Conservation (phyloP, 2,113 vertebrate species). For the Trogon surrucura region DNA sequence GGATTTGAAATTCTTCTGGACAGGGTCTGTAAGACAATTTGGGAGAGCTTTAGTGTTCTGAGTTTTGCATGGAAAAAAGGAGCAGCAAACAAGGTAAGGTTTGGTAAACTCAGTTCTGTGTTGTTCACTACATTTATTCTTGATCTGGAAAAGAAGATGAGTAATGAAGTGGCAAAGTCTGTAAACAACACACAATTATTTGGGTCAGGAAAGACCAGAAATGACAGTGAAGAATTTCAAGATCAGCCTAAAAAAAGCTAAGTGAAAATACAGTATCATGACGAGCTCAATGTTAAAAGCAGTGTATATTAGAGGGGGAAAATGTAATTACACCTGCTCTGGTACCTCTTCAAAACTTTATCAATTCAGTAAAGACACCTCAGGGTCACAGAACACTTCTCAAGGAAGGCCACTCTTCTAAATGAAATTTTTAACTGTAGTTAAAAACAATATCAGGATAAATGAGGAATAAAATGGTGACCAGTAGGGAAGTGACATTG, state of each 20-base stretch:
- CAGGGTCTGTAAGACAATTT: slow-evolving; percentile 71
- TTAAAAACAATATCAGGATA: background rate
- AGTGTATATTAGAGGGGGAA: background rate
- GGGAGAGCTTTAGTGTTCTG: background rate
- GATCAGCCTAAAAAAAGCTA: background rate
- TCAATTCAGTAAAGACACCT: background rate
- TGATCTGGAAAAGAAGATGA: background rate
- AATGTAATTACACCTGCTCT: background rate
- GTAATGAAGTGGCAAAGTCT: background rate
- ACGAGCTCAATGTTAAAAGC: background rate
- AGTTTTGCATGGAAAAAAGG: background rate
- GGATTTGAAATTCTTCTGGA: slow-evolving; percentile 83
- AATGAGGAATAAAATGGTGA: background rate
- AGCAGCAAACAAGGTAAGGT: background rate
- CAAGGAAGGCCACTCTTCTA: background rate
- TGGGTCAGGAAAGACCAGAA: background rate
- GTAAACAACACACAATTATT: background rate
- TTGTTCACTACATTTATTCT: background rate
- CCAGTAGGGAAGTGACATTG: background rate
- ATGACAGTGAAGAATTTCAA: background rate
- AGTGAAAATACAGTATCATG: background rate
- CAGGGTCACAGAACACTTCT: background rate
- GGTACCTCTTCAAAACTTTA: background rate
- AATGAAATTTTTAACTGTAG: background rate
- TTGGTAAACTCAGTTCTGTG: background rate